A percentile compares a stretch with the other conserved stretches of the same genome.
phyloP scores from a whole-genome alignment of 2,888 invertebrate genomes.

The Erannis defoliaria region DNA sequence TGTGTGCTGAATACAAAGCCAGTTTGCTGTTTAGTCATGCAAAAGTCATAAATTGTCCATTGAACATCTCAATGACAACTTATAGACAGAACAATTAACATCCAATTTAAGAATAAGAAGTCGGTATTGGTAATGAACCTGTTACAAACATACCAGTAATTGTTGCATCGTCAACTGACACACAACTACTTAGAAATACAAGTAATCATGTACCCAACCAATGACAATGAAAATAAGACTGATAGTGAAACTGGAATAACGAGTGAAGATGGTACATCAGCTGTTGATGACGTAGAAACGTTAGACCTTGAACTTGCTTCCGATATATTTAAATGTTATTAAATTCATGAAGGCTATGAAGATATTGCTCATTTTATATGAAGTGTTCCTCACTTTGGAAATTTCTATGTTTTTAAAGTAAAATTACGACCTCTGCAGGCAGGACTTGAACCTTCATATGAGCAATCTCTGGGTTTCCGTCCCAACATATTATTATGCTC shows the following conservation, averaged over 20 bases:
- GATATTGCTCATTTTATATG: too few relatives aligned
- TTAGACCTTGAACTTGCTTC: slow-evolving; percentile 56
- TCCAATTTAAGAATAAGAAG: slow-evolving; percentile 48
- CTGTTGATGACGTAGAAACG: slow-evolving; percentile 54
- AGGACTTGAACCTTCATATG: too few relatives aligned
- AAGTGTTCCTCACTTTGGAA: too few relatives aligned
- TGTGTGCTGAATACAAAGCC: too few relatives aligned
- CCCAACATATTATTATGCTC: background rate
- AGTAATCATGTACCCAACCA: slow-evolving; percentile 29
- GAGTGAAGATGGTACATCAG: slow-evolving; percentile 51
- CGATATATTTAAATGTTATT: slow-evolving; percentile 34
- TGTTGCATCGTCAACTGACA: slow-evolving; percentile 8
- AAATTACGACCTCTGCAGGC: too few relatives aligned
- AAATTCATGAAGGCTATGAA: background rate
- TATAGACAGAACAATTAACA: slow-evolving; percentile 49
- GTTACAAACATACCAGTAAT: slow-evolving; percentile 43
- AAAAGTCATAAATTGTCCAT: slow-evolving; percentile 19
- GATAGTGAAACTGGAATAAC: slow-evolving; percentile 10
- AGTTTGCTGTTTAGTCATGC: background rate
- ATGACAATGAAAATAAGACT: slow-evolving; percentile 11
- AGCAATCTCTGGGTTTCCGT: too few relatives aligned
- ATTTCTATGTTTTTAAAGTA: too few relatives aligned
- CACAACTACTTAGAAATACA: slow-evolving; percentile 13
- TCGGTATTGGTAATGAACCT: slow-evolving; percentile 37
- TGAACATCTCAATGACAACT: slow-evolving; percentile 36